Base-by-base conservation (phyloP, 2,888 invertebrate species). In the Apodemia zela region DNA sequence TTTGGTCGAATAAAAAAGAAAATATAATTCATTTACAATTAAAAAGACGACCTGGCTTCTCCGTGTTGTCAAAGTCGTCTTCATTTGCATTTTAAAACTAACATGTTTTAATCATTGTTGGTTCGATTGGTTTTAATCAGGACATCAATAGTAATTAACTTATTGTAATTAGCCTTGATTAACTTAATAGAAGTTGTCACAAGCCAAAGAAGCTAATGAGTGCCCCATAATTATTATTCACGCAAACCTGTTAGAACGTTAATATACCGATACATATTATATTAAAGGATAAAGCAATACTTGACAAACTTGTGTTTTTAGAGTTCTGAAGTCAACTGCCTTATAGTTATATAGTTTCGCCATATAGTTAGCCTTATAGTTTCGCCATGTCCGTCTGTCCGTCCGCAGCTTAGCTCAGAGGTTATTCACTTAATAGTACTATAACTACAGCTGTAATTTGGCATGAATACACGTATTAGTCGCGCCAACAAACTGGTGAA, bases 31-130 rank as follows among this genome's bases (percentile, higher is more conserved):
- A 21, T 21, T 21, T 21, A 21, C 21, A 21, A 21, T 21, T 21
- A 21, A 21, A 21, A 21, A 21, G 45, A 15, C 6, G 45, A n/a
- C 45, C n/a, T 13, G 1, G n/a, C n/a, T 45, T 45, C n/a, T 45
- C n/a, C 0, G n/a, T 45, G n/a, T 1, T 45, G n/a, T 45, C 45
- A 45, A 45, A 45, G 45, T n/a, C n/a, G 45, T 45, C 11, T n/a
- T n/a, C 15, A 54, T 54, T 54, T 54, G 21, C 54, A 15, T 21
- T 25, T 15, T 5, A 25, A 54, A 10, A 54, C 13, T n/a, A 10
- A 54, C 38, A 38, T 54, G 51, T 54, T 54, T 51, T 21, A 54
- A 54, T 54, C 54, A 54, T 21, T 54, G 25, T 15, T 25, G 15
- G 29, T 29, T 29, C 29, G 15, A 25, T 21, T 6, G 49, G 10